A percentile compares a stretch with the other conserved stretches of the same genome.
Evolutionary conservation across 92 coral and sea anemone genomes (phyloP).

Genomic region (Bergia sp.): DNA sequence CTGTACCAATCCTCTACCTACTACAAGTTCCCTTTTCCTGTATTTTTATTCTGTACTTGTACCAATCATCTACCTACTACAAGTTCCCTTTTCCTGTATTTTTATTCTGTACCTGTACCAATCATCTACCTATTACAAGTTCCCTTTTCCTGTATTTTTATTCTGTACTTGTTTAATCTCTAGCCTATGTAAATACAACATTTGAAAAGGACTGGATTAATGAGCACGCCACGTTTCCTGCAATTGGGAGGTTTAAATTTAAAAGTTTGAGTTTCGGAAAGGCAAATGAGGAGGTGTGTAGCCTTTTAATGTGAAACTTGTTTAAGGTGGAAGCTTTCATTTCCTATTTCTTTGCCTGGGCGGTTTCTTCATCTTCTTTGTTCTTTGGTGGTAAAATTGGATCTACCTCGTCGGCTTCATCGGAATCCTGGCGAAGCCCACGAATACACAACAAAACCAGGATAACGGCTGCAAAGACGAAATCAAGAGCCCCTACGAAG

Average conservation of each 20-base stretch:
- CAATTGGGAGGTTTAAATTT: background rate
- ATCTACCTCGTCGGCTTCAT: constrained; percentile 10
- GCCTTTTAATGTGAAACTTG: background rate
- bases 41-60: no score
- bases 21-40: no score
- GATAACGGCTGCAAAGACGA: constrained; percentile 12
- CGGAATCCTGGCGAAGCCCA: constrained; percentile 12
- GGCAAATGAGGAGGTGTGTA: background rate
- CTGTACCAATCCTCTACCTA: no score
- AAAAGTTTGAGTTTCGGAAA: background rate
- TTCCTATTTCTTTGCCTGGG: background rate
- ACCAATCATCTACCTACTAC: no score
- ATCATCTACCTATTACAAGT: no score
- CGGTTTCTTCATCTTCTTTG: background rate
- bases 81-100: no score
- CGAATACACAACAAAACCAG: constrained; percentile 34
- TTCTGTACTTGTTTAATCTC: no score
- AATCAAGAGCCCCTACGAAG: constrained; percentile 18
- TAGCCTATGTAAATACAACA: no score
- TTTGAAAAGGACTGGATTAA: no score
- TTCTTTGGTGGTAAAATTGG: constrained; percentile 14
- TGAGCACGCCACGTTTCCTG: no score
- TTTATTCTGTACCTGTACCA: no score
- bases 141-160: no score
- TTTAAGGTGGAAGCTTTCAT: background rate